phyloP scores from a whole-genome alignment of 2,888 invertebrate genomes.

The Labia minor region DNA sequence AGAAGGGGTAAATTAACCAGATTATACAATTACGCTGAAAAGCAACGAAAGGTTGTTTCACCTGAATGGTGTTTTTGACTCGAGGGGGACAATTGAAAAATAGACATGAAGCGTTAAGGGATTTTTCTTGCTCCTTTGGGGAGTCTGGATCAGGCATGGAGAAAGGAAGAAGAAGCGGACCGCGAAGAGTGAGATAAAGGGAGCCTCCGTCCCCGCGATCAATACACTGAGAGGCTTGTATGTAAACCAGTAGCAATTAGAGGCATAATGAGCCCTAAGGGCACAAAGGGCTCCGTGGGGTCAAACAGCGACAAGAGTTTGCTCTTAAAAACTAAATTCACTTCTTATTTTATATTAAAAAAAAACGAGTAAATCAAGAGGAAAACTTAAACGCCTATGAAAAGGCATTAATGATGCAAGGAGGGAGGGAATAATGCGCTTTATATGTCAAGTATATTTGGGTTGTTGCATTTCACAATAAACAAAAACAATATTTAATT shows the following conservation, averaged over 20 bases:
- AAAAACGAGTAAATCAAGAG: background rate
- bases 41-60: background rate
- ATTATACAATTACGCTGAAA: background rate
- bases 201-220: background rate
- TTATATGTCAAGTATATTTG: too few species aligned
- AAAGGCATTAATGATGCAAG: background rate
- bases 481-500: background rate
- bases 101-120: background rate
- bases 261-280: slow-evolving; percentile 13
- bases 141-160: background rate
- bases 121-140: background rate
- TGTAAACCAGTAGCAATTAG: slow-evolving; percentile 13
- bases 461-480: too few species aligned
- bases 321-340: slow-evolving; percentile 7
- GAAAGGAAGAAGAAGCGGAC: background rate
- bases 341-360: background rate
- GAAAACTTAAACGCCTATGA: background rate
- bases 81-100: background rate
- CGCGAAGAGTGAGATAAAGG: background rate
- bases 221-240: slow-evolving; percentile 1
- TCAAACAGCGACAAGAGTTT: slow-evolving; percentile 13
- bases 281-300: slow-evolving; percentile 13
- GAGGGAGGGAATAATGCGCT: background rate
- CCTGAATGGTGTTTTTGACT: background rate
- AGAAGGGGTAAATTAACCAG: background rate